Evolutionary conservation across 1,140 invertebrate species (phyloP).

Genomic region (Pygmarrhopalites habei): DNA sequence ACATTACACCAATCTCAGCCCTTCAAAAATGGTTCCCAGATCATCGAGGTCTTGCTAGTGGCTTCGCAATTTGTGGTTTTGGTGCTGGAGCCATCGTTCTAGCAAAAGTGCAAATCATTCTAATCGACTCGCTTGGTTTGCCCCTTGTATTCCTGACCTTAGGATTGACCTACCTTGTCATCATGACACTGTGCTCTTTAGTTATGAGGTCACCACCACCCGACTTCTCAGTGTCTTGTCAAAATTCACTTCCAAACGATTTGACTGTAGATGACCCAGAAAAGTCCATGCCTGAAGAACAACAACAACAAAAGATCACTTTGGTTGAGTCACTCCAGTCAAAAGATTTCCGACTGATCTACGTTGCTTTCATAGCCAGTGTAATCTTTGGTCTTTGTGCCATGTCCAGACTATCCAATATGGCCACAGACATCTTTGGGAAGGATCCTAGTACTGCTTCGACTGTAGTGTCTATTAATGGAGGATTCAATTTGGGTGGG

Average conservation of each 20-base stretch:
- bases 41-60: conserved; percentile 24
- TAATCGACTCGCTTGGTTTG: conserved; percentile 24
- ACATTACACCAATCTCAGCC: conserved; percentile 33
- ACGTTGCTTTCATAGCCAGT: conserved; percentile 28
- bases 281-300: not conserved
- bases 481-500: conserved; percentile 32
- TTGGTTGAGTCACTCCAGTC: conserved; percentile 28
- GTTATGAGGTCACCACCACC: conserved; percentile 26
- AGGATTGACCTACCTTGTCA: conserved; percentile 15
- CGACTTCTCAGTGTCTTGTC: not conserved
- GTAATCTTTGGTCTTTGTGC: conserved; percentile 31
- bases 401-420: conserved; percentile 27
- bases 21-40: conserved; percentile 39
- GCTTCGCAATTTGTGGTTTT: conserved; percentile 34
- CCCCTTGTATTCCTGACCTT: conserved; percentile 30
- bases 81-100: conserved; percentile 31
- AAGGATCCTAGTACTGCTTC: conserved; percentile 19
- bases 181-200: conserved; percentile 11
- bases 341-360: conserved; percentile 24
- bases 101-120: conserved; percentile 23
- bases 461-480: conserved; percentile 34
- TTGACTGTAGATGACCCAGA: not conserved
- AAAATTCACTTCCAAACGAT: not conserved
- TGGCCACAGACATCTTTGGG: conserved; percentile 29
- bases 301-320: conserved; percentile 13